Base-by-base conservation (phyloP, 2,113 vertebrate genomes). In the Myotis davidii region DNA sequence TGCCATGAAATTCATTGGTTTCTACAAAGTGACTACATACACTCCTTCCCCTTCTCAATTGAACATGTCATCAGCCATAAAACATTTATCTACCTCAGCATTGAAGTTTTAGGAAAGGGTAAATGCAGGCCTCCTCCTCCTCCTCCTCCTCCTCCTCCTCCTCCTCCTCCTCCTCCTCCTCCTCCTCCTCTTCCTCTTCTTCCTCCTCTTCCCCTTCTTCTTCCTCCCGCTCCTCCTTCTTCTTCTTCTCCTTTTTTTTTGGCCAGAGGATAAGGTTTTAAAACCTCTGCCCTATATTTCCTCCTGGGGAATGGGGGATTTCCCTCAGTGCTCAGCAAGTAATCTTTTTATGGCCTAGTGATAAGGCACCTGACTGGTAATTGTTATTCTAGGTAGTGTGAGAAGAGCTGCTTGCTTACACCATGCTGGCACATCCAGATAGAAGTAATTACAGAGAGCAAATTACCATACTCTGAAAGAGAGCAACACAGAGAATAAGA, bases 1-100 rank as follows among this genome's bases (percentile, higher is more conserved):
- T 94, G 29, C 77, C 84, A 27, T 85, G 77, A 69, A 96, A 97
- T 92, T 90, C 76, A 91, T 69, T 90, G 87, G 73, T 95, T 94
- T 96, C 78, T 76, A 79, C 83, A 96, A 85, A 85, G 74, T 95
- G 61, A 96, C 96, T 91, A 81, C n/a, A 56, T 74, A 74, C 73
- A 21, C 20, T 92, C 1, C 1, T 54, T 90, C 27, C 92, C 88
- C 42, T 88, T 95, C 74, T 70, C 81, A 93, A 70, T 10, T 59
- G 90, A 94, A 87, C 12, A 88, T 42, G 18, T 83, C 37, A 50
- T 11, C 18, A 20, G 74, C 16, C 52, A 74, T 39, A 91, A 84
- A 65, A 32, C 45, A 92, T 77, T 8, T 61, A 6, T 82, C 95
- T 95, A 87, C n/a, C 81, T 91, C 70, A 85, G 39, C n/a, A 18